phyloP scores from a whole-genome alignment of 92 coral and sea anemone genomes.

The Phenganax stokvisi region DNA sequence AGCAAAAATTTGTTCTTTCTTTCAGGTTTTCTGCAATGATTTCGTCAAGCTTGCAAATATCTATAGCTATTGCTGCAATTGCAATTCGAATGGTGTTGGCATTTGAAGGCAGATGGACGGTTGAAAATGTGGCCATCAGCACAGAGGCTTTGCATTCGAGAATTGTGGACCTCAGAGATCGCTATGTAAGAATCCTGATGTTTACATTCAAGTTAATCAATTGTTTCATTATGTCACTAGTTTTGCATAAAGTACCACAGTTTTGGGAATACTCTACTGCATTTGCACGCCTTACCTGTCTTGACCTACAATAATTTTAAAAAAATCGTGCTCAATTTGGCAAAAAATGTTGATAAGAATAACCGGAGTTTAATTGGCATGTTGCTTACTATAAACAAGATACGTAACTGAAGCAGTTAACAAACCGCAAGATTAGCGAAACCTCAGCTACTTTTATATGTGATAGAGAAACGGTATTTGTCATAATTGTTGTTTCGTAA shows the following conservation, averaged over 20 bases:
- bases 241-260: neutral
- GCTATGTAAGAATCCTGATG: neutral
- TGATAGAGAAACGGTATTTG: too few species aligned
- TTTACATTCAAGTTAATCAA: neutral
- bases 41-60: neutral
- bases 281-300: too few species aligned
- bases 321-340: too few species aligned
- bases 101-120: neutral
- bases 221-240: neutral
- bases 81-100: neutral
- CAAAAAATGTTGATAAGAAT: too few species aligned
- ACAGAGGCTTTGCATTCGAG: neutral
- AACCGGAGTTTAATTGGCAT: too few species aligned
- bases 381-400: too few species aligned
- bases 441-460: too few species aligned
- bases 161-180: neutral
- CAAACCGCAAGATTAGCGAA: too few species aligned
- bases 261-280: neutral
- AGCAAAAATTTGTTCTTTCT: neutral
- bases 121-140: neutral
- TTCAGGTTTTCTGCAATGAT: neutral
- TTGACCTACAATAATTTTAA: too few species aligned
- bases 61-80: neutral
- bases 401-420: too few species aligned
- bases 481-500: too few species aligned